Evolutionary conservation across 1,140 invertebrate genomes (phyloP), one percentile per base, ranked within the genome.

Genomic region (Hycleus cichorii): DNA sequence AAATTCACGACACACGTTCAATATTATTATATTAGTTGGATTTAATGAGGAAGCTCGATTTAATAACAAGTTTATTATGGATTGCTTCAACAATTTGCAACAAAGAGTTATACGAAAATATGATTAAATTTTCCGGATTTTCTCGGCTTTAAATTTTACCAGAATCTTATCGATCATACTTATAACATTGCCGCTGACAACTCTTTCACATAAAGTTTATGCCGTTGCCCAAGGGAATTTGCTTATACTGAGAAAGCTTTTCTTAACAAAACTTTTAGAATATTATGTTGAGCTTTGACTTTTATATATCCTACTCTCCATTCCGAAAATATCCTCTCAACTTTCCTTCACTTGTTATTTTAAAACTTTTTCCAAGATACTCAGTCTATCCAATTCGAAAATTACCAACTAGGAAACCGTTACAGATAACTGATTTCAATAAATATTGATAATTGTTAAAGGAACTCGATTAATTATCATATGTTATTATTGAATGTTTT

Each of bases 141-240:
- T 58, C 49, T 48, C 43, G 39, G 46, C 52, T 64, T 46, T 57
- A 56, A 58, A 65, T 57, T 60, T 65, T 53, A 57, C 39, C 51
- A 57, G 60, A 44, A 50, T 59, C 58, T 63, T 66, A 69, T 69
- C 64, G 67, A 67, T 67, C 58, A 61, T 64, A 61, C 58, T 58
- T 59, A 63, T 60, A 42, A 66, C 64, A 62, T 67, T 65, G 64
- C 57, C 52, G 67, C 67, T 69, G 68, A 70, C 68, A 70, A 70
- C 68, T 69, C 68, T 69, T 70, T 70, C 68, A 64, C 63, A 63
- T 64, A 67, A 70, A 67, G 57, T 70, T 67, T 63, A 57, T 63
- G 61, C 57, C 59, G 46, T 62, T 50, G 60, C 64, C 66, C 53
- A 51, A 55, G 66, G 65, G 66, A 67, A 63, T 67, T 65, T 62